Percentiles rank a stretch among this genome's conserved stretches.
These are phyloP conservation scores for Drosophila littoralis DNA, from an alignment of 1,140 invertebrate genomes.

Conservation along the genomic window DNA sequence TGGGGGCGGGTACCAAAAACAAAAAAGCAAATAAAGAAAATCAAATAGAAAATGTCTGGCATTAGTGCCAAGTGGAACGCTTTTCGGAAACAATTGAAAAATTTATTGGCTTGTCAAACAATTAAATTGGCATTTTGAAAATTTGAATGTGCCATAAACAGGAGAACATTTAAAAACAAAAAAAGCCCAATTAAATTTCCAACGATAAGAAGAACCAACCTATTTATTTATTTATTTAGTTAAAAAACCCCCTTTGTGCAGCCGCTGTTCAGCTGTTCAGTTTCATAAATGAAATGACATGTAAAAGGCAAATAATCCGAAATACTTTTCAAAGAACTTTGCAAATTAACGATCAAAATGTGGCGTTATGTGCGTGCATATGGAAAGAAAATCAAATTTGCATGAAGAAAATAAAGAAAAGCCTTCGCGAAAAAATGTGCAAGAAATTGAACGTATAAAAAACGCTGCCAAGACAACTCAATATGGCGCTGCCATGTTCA, in stretches of 20 bases:
- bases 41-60: slow-evolving; percentile 12
- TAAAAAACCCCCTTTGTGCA: slow-evolving; percentile 9
- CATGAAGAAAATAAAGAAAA: neutral
- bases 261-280: slow-evolving; percentile 58
- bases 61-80: slow-evolving; percentile 43
- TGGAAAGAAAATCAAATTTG: slow-evolving; percentile 33
- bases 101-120: slow-evolving; percentile 59
- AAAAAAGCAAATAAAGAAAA: slow-evolving; percentile 8
- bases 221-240: slow-evolving; percentile 18
- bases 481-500: slow-evolving; percentile 38
- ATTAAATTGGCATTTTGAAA: slow-evolving; percentile 46
- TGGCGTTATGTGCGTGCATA: slow-evolving; percentile 58
- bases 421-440: slow-evolving; percentile 27
- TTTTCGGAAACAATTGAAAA: slow-evolving; percentile 42
- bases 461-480: slow-evolving; percentile 65
- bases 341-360: slow-evolving; percentile 72
- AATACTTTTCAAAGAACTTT: slow-evolving; percentile 60
- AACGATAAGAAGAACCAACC: neutral
- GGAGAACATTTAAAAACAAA: neutral
- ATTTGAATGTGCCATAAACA: slow-evolving; percentile 6
- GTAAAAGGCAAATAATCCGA: slow-evolving; percentile 58
- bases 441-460: slow-evolving; percentile 55
- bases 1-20: neutral
- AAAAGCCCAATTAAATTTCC: neutral
- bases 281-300: slow-evolving; percentile 53